These are phyloP conservation scores for Parazoanthus swiftii DNA, from an alignment of 92 coral and sea anemone species.

Conservation along the genomic window DNA sequence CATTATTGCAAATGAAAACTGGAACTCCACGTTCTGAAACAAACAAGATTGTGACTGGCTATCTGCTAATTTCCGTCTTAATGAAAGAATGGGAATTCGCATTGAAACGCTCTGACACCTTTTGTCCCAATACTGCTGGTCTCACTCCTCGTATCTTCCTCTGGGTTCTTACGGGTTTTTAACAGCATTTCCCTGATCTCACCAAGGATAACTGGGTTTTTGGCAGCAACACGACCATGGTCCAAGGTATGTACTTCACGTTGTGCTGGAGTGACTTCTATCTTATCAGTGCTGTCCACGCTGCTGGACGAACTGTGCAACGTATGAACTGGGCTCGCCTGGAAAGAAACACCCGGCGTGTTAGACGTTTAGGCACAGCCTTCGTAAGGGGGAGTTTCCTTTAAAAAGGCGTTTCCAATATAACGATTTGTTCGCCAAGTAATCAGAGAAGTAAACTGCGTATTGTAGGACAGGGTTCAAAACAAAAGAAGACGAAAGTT, in stretches of 20 bases:
- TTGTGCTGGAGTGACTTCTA: conserved; percentile 10
- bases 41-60: background rate
- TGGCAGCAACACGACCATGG: background rate
- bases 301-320: conserved; percentile 77
- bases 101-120: background rate
- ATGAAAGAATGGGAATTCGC: background rate
- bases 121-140: background rate
- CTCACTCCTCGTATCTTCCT: background rate
- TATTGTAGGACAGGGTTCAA: too few species aligned
- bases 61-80: background rate
- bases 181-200: conserved; percentile 16
- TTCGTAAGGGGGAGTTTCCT: background rate
- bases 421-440: background rate
- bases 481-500: too few species aligned
- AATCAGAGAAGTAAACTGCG: background rate
- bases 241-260: background rate
- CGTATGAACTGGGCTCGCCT: conserved; percentile 31
- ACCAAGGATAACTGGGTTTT: background rate
- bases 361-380: background rate
- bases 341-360: background rate
- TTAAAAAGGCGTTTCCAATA: background rate
- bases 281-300: conserved; percentile 32
- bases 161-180: conserved; percentile 14
- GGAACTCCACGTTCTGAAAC: background rate
- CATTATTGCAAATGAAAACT: background rate